Conservation (phyloP, 2,113 vertebrate species). For the Gallinago media region DNA sequence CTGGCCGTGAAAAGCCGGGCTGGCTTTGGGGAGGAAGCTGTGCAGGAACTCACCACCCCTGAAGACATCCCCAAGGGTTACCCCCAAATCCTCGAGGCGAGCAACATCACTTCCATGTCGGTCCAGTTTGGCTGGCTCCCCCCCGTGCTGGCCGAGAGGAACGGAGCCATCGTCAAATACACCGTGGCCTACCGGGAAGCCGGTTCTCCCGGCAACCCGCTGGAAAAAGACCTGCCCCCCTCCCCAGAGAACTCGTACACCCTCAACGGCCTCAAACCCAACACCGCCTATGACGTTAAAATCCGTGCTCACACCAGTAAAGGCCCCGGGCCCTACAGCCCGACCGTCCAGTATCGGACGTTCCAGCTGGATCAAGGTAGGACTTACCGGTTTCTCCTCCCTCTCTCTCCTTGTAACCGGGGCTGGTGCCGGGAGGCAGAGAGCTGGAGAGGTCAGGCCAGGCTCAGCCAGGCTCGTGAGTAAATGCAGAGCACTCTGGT, state of each 20-base stretch:
- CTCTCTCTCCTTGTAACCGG: slow-evolving; percentile 70
- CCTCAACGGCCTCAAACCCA: slow-evolving; percentile 92
- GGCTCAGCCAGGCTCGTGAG: slow-evolving; percentile 71
- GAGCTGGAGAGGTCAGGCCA: slow-evolving; percentile 62
- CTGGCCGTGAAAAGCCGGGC: slow-evolving; percentile 91
- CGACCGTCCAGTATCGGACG: slow-evolving; percentile 95
- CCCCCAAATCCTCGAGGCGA: slow-evolving; percentile 88
- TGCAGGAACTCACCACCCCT: slow-evolving; percentile 83
- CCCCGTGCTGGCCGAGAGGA: slow-evolving; percentile 91
- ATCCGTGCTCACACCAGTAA: slow-evolving; percentile 97
- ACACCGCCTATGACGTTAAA: slow-evolving; percentile 95
- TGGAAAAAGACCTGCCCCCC: slow-evolving; percentile 87
- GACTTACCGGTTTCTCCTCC: slow-evolving; percentile 82
- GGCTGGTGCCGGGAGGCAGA: slow-evolving; percentile 73
- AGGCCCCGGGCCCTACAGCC: slow-evolving; percentile 98
- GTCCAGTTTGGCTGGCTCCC: slow-evolving; percentile 94
- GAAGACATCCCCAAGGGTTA: slow-evolving; percentile 91
- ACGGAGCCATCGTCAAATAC: slow-evolving; percentile 92
- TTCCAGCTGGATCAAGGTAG: slow-evolving; percentile 96
- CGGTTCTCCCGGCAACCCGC: slow-evolving; percentile 73
- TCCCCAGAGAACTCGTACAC: slow-evolving; percentile 85
- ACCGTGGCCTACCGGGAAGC: slow-evolving; percentile 93
- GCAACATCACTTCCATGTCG: slow-evolving; percentile 88
- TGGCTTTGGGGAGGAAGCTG: slow-evolving; percentile 91
- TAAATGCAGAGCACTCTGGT: slow-evolving; percentile 64